Base-by-base conservation (phyloP, 2,113 vertebrate species). In the Gallinago paraguaiae region DNA sequence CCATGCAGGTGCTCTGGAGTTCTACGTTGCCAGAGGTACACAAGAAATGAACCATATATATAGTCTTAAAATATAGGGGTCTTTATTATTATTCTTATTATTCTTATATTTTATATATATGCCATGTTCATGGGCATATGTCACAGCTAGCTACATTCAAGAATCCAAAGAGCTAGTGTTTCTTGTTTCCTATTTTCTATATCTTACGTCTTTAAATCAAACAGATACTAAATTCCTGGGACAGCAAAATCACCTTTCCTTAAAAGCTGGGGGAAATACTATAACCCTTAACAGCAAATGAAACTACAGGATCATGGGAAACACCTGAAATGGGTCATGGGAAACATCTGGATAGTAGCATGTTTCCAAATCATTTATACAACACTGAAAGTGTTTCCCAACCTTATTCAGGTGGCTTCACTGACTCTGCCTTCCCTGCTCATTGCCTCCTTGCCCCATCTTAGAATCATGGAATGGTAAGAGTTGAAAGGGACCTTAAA, bases 121-220 rank as follows among this genome's bases (percentile, higher is more conserved):
- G 17, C 11, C 2, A 9, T 0, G 37, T n/a, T 27, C 31, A n/a
- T 0, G 0, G 46, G 35, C 5, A 19, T n/a, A 57, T 37, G 15
- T 15, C 46, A 65, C 6, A 77, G 37, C 27, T 12, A 59, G 23
- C 22, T 64, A 39, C 27, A 17, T 31, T 57, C 3, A 3, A 24
- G 67, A 82, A 86, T 69, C 17, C 53, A 51, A 81, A 93, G 16
- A 61, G 35, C 7, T 43, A 25, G 16, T 70, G 43, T 48, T 91
- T 84, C 78, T 30, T 45, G 10, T 48, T 81, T 76, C 33, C 17
- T 75, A 17, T 43, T 63, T 56, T 13, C 25, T 41, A 2, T 23
- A n/a, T 54, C 28, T 76, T 57, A 17, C 3, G 9, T 57, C 61
- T 70, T 8, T 61, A 27, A 33, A 25, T 68, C 59, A 75, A 89